Evolutionary conservation across 2,888 invertebrate genomes (phyloP).

Genomic region (Chrysopilus asiliformis): DNA sequence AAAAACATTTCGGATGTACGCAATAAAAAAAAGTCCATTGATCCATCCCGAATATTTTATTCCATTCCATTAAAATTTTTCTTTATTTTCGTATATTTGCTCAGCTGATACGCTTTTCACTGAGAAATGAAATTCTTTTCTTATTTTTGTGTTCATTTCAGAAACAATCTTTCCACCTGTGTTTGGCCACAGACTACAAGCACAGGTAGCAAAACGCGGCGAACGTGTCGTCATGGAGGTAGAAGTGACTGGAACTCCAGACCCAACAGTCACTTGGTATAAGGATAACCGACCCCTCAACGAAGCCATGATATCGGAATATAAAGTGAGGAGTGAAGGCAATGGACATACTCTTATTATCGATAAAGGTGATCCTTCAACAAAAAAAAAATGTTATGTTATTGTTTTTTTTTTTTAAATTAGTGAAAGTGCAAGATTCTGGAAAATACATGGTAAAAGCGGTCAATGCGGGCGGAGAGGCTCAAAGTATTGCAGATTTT

Average conservation of each 20-base stretch:
- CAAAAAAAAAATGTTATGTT: no score
- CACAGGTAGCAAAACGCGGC: constrained; percentile 56
- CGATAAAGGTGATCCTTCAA: constrained; percentile 66
- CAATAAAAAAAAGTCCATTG: no score
- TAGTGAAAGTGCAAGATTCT: constrained; percentile 49
- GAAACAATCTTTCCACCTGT: constrained; percentile 71
- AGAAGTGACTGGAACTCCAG: constrained; percentile 65
- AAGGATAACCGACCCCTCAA: constrained; percentile 53
- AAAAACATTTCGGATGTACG: no score
- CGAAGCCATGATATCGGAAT: constrained; percentile 39
- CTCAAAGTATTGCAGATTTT: constrained; percentile 68
- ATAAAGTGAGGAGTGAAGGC: constrained; percentile 48
- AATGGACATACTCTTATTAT: constrained; percentile 54
- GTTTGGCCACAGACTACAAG: constrained; percentile 62
- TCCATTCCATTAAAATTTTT: not conserved
- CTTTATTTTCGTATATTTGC: not conserved
- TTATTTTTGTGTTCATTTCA: constrained; percentile 24
- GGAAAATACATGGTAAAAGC: constrained; percentile 67
- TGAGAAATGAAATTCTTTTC: no score
- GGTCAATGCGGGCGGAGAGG: constrained; percentile 63
- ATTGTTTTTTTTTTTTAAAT: not conserved
- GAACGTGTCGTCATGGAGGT: constrained; percentile 61
- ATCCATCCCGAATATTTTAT: no score
- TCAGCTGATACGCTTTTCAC: no score
- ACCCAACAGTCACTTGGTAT: constrained; percentile 58